Evolutionary conservation across 2,888 invertebrate genomes (phyloP).

Genomic region (Drosophila flavopinicola): DNA sequence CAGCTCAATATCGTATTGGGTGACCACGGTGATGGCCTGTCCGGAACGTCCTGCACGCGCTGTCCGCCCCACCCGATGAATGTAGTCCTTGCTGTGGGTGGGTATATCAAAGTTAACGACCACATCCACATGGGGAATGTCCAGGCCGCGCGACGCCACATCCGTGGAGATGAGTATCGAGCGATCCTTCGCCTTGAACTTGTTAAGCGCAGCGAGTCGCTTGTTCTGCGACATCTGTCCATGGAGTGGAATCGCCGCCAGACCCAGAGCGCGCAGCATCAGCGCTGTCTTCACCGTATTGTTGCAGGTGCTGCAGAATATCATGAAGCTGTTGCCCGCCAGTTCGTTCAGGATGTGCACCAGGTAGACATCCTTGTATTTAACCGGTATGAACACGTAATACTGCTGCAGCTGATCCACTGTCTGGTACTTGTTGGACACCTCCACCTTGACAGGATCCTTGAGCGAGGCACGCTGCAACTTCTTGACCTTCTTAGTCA

Average conservation of each 20-base stretch:
- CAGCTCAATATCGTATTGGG: constrained; percentile 98
- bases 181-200: constrained; percentile 97
- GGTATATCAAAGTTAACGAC: constrained; percentile 99
- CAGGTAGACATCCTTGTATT: constrained; percentile 98
- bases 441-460: constrained; percentile 98
- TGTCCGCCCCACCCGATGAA: constrained; percentile 98
- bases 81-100: constrained; percentile 99
- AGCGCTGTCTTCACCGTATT: constrained; percentile 95
- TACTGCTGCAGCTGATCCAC: constrained; percentile 98
- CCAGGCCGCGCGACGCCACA: constrained; percentile 98
- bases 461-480: constrained; percentile 96
- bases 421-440: constrained; percentile 98
- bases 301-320: constrained; percentile 98
- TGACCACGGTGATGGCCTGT: constrained; percentile 97
- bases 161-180: constrained; percentile 99
- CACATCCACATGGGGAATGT: constrained; percentile 99
- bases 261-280: constrained; percentile 94
- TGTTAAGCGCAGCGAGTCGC: constrained; percentile 96
- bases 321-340: constrained; percentile 97
- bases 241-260: constrained; percentile 98
- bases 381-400: constrained; percentile 97
- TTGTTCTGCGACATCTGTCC: constrained; percentile 99
- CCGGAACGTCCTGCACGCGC: constrained; percentile 98
- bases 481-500: constrained; percentile 99
- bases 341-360: constrained; percentile 97